A percentile compares a stretch with the other conserved stretches of the same genome.
phyloP scores from a whole-genome alignment of 2,888 invertebrate species.

The Rhingia rostrata region DNA sequence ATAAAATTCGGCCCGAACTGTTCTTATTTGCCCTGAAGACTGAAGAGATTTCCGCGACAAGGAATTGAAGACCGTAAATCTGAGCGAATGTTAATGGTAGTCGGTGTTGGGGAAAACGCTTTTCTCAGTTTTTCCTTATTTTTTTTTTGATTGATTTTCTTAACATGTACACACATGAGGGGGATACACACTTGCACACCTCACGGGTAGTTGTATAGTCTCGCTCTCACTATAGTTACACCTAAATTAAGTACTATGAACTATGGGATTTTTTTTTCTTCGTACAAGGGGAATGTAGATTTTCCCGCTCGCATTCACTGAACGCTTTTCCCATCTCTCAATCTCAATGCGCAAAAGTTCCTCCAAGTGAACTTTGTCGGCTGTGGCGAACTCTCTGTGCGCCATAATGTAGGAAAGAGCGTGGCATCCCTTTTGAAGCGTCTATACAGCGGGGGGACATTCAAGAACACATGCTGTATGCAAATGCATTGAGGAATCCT shows the following conservation, averaged over 20 bases:
- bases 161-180: conserved; percentile 47
- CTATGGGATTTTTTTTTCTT: conserved; percentile 41
- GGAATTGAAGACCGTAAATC: conserved; percentile 43
- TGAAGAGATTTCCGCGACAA: conserved; percentile 70
- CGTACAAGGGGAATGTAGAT: conserved; percentile 57
- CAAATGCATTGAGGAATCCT: conserved; percentile 64
- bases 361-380: conserved; percentile 29
- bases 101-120: conserved; percentile 60
- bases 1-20: conserved; percentile 73
- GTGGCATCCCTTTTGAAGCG: conserved; percentile 53
- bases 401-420: conserved; percentile 37
- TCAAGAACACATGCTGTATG: conserved; percentile 68
- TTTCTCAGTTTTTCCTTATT: conserved; percentile 49
- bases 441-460: conserved; percentile 27
- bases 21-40: conserved; percentile 74
- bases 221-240: conserved; percentile 61
- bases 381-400: conserved; percentile 50
- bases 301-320: conserved; percentile 68
- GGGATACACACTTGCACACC: conserved; percentile 13
- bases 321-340: conserved; percentile 29
- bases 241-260: conserved; percentile 71
- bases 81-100: conserved; percentile 49
- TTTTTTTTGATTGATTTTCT: conserved; percentile 70
- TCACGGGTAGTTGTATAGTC: conserved; percentile 22
- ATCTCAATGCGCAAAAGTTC: conserved; percentile 66